phyloP scores from a whole-genome alignment of 2,113 vertebrate genomes.

The Cercocebus atys region DNA sequence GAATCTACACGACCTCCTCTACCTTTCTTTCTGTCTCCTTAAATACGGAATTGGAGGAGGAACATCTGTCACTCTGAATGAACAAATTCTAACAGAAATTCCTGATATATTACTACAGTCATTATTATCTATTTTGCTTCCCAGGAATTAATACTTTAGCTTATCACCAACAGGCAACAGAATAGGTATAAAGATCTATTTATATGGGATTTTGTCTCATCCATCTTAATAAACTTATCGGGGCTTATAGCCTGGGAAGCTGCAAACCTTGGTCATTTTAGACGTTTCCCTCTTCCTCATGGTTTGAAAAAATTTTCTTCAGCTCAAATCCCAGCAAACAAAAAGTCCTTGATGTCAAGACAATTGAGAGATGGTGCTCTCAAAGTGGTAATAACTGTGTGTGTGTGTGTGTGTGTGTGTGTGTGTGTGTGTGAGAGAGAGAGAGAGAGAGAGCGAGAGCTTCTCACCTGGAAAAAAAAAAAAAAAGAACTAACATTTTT shows the following conservation, averaged over 20 bases:
- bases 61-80: rapidly evolving
- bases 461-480: not conserved
- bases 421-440: not conserved
- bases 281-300: not conserved
- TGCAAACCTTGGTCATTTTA: not conserved
- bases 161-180: not conserved
- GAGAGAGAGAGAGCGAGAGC: no score
- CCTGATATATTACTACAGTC: rapidly evolving
- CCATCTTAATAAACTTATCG: rapidly evolving
- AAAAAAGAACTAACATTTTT: not conserved
- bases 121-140: not conserved
- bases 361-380: not conserved
- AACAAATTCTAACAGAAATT: not conserved
- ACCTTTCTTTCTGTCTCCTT: not conserved
- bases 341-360: not conserved
- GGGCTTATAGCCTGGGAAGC: not conserved
- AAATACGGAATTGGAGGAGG: not conserved
- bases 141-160: not conserved
- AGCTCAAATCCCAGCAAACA: not conserved
- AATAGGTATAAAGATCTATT: not conserved
- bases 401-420: not conserved
- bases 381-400: not conserved
- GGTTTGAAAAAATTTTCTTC: not conserved
- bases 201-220: not conserved
- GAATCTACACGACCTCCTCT: rapidly evolving